Conservation (phyloP, 2,888 invertebrate genomes). For the Andrena flavipes region DNA sequence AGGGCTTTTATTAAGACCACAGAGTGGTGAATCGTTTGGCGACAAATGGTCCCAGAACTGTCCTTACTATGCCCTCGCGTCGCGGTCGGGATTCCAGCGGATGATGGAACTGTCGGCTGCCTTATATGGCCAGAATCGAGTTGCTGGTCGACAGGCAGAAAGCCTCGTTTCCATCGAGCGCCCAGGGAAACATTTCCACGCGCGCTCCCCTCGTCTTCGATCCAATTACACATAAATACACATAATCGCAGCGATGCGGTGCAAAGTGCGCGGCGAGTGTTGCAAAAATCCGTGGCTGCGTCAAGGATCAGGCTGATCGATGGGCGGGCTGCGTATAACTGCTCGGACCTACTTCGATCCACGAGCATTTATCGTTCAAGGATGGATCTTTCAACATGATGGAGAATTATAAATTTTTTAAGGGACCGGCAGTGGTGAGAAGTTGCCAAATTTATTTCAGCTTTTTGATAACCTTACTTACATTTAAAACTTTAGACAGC, state of each 20-base stretch:
- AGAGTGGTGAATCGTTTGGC: no score
- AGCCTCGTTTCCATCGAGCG: slow-evolving; percentile 37
- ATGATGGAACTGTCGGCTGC: slow-evolving; percentile 25
- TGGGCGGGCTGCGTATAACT: slow-evolving; percentile 7
- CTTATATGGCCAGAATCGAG: slow-evolving; percentile 56
- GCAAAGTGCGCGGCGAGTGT: slow-evolving; percentile 15
- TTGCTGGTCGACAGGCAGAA: slow-evolving; percentile 18
- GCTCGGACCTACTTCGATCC: background rate
- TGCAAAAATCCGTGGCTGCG: background rate
- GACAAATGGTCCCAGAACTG: no score
- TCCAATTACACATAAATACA: slow-evolving; percentile 46
- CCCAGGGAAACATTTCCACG: slow-evolving; percentile 28
- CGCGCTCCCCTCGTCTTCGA: slow-evolving; percentile 33
- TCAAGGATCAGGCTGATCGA: background rate
- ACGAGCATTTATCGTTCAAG: slow-evolving; percentile 18
- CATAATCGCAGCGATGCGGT: slow-evolving; percentile 28
- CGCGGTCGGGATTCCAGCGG: slow-evolving; percentile 25
- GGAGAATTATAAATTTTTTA: background rate
- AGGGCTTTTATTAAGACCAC: no score
- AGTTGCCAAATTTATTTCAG: no score
- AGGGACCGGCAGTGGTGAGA: no score
- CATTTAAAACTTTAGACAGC: no score
- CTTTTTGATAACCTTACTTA: no score
- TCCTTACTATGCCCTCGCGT: slow-evolving; percentile 9
- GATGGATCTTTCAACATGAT: background rate